Conservation (phyloP, 2,888 invertebrate species). For the Podabrus alpinus region DNA sequence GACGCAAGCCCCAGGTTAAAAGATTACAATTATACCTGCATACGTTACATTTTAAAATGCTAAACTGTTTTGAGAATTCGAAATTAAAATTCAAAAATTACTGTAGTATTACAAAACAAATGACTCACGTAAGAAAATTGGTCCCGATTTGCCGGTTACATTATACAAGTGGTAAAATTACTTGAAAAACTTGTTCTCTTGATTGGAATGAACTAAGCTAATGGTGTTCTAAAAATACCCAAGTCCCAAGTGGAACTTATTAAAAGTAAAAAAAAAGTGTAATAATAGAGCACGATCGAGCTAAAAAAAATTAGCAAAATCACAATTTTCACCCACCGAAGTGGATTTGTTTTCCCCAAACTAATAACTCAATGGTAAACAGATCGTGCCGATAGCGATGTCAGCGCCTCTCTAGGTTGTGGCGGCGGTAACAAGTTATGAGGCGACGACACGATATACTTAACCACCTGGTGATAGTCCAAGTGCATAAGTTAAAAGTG, state of each 20-base stretch:
- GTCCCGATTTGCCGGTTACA: not conserved
- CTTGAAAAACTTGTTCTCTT: not conserved
- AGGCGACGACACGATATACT: constrained; percentile 11
- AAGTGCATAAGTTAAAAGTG: not conserved
- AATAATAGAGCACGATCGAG: not conserved
- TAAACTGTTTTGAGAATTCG: not conserved
- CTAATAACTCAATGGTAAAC: constrained; percentile 20
- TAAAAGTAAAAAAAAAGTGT: not conserved
- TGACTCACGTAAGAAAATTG: not conserved
- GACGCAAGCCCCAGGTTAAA: too few relatives aligned
- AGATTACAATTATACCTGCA: too few relatives aligned
- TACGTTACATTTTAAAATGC: not conserved
- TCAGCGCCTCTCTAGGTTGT: constrained; percentile 16
- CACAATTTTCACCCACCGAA: not conserved
- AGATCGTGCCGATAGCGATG: constrained; percentile 16
- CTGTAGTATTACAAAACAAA: not conserved
- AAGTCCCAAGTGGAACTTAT: not conserved
- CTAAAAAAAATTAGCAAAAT: not conserved
- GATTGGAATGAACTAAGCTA: not conserved
- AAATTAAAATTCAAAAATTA: not conserved
- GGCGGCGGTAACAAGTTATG: constrained; percentile 10
- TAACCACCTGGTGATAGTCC: not conserved
- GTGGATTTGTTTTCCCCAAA: constrained; percentile 12
- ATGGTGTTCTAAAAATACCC: not conserved
- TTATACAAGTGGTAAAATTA: not conserved